A percentile compares a stretch with the other conserved stretches of the same genome.
These are phyloP conservation scores for Coturnix japonica DNA, from an alignment of 2,113 vertebrate species.

Conservation along the genomic window DNA sequence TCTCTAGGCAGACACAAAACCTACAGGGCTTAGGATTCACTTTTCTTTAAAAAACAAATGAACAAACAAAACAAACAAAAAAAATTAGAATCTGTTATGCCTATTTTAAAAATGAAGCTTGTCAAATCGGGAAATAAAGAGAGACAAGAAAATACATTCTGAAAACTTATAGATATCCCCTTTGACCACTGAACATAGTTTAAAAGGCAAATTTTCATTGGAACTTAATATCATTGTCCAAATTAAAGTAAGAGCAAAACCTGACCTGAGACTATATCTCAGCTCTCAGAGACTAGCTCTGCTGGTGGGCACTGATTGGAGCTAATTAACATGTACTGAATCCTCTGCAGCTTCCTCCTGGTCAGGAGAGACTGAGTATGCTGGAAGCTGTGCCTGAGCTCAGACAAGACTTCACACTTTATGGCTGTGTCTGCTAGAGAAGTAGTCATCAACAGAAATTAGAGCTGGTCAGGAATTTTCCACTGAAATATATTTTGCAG, in stretches of 20 bases:
- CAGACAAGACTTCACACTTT: fast-evolving
- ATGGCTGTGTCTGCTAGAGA: not conserved
- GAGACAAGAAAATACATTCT: not conserved
- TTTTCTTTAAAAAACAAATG: not conserved
- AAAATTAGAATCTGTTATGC: fast-evolving
- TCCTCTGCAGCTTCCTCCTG: fast-evolving
- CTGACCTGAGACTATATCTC: not conserved
- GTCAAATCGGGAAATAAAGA: not conserved
- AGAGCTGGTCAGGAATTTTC: not conserved
- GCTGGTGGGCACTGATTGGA: not conserved
- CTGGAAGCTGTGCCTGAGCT: not conserved
- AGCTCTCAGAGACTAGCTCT: not conserved
- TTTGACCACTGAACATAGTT: not conserved
- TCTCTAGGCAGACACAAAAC: fast-evolving
- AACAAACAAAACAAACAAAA: not conserved
- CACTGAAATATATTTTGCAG: not conserved
- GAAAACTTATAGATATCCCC: not conserved
- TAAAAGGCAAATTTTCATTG: not conserved
- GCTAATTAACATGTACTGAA: not conserved
- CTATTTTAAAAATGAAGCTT: fast-evolving
- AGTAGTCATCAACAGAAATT: not conserved
- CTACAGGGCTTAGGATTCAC: not conserved
- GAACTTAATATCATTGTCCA: not conserved
- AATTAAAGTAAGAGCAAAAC: not conserved
- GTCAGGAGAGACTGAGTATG: not conserved